These are phyloP conservation scores for Cancer borealis DNA, from an alignment of 2,888 invertebrate genomes.

Conservation along the genomic window DNA sequence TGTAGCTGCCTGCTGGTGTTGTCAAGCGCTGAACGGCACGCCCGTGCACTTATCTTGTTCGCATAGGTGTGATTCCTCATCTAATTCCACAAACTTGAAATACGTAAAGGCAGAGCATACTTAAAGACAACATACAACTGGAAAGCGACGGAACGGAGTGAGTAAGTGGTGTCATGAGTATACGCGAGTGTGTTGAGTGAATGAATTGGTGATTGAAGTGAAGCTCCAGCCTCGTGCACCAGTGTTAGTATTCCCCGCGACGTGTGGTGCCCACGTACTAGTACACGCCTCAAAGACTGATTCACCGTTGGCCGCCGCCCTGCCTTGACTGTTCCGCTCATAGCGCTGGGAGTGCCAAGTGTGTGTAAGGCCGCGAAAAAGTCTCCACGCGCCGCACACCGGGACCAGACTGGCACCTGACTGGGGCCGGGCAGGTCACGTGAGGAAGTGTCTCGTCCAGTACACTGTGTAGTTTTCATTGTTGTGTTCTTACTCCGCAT, in stretches of 20 bases:
- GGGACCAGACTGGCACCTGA: not conserved
- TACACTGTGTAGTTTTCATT: not conserved
- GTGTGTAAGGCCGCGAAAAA: not conserved
- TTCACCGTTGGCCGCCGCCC: not conserved
- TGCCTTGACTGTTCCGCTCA: not conserved
- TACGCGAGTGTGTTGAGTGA: not conserved
- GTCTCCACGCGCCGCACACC: not conserved
- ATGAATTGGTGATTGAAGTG: not conserved
- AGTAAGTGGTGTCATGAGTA: not conserved
- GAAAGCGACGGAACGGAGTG: not conserved
- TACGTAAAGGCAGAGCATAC: not conserved
- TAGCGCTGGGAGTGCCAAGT: not conserved
- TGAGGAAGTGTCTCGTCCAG: not conserved
- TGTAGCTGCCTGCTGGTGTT: not conserved
- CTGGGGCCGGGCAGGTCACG: not conserved
- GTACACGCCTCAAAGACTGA: not conserved
- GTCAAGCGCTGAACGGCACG: not conserved
- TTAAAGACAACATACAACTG: not conserved
- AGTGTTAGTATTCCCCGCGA: not conserved
- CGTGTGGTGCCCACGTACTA: not conserved
- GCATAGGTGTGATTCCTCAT: not conserved
- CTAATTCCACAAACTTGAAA: conserved; percentile 12
- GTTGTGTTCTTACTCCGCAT: not conserved
- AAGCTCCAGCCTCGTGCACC: not conserved
- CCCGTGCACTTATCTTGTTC: not conserved